Evolutionary conservation across 2,113 vertebrate genomes (phyloP), one percentile per base, ranked within the genome.

Genomic region (Prietella phreatophila): DNA sequence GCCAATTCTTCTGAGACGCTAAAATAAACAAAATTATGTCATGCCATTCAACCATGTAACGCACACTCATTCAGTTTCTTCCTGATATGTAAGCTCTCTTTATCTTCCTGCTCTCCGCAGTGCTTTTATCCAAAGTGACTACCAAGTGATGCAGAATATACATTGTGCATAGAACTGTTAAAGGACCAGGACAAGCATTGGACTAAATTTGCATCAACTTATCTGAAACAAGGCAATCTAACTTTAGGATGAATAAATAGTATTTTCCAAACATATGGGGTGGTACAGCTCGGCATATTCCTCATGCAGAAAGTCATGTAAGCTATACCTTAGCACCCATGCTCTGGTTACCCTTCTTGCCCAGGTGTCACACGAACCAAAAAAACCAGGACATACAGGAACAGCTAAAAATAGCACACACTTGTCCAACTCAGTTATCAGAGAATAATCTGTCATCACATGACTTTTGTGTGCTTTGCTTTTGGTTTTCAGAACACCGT

Each of bases 1-100:
- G 98, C 98, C 97, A 99, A 83, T 99, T 99, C 93, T 99, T 98
- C 91, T 94, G 96, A 85, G 95, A 94, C 19, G 94, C 98, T 99
- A 90, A 42, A 61, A 61, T 0, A 27, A 39, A 58, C 56, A 61
- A 11, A 25, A 5, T 27, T 39, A 13, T 5, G 33, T 39, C 56
- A 13, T 5, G 33, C 27, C 56, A 39, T 15, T 82, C 56, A 61
- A 22, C 9, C 17, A 58, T 4, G 15, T 10, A 56, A n/a, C 13
- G 53, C 13, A 76, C 25, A 39, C 14, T 3, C 7, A 1, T 19
- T 69, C 69, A 20, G 1, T 20, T 3, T 39, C 33, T 36, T 73
- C 33, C 33, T 71, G 33, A 19, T 36, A 36, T 20, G 22, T 8
- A 2, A 73, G 71, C 19, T 9, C 17, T 25, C 19, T 2, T 4